phyloP scores from a whole-genome alignment of 2,888 invertebrate genomes.

The Heteropelma amictum region DNA sequence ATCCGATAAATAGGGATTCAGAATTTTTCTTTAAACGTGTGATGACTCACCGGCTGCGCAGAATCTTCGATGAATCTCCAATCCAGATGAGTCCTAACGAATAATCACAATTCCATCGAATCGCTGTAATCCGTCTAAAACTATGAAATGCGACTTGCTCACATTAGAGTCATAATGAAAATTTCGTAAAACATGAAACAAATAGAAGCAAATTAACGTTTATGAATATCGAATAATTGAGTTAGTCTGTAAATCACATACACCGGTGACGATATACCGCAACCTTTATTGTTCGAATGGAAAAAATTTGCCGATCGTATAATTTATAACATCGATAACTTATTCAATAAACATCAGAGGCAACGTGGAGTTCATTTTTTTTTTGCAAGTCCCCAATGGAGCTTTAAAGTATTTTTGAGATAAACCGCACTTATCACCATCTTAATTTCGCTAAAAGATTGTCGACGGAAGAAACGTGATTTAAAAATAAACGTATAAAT shows the following conservation, averaged over 20 bases:
- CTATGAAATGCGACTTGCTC: background rate
- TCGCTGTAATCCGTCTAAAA: background rate
- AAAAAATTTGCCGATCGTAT: slow-evolving; percentile 19
- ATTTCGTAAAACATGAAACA: background rate
- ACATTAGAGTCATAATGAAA: background rate
- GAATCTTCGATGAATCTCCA: background rate
- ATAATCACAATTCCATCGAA: background rate
- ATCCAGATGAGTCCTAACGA: background rate
- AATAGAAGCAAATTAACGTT: background rate
- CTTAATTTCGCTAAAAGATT: slow-evolving; percentile 29
- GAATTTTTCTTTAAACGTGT: no score
- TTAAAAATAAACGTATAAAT: slow-evolving; percentile 17
- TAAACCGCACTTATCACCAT: slow-evolving; percentile 14
- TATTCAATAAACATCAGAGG: slow-evolving; percentile 13
- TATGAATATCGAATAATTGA: background rate
- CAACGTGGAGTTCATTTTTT: slow-evolving; percentile 25
- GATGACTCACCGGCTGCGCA: background rate
- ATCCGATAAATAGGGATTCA: background rate
- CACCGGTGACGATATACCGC: slow-evolving; percentile 32
- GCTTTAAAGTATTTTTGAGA: background rate
- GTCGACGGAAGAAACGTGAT: slow-evolving; percentile 39
- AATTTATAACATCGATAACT: slow-evolving; percentile 39
- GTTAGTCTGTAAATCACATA: background rate
- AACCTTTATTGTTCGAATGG: slow-evolving; percentile 49
- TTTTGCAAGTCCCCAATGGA: slow-evolving; percentile 9